Conservation (phyloP, 2,797 vertebrate species). For the Tinamus major region DNA sequence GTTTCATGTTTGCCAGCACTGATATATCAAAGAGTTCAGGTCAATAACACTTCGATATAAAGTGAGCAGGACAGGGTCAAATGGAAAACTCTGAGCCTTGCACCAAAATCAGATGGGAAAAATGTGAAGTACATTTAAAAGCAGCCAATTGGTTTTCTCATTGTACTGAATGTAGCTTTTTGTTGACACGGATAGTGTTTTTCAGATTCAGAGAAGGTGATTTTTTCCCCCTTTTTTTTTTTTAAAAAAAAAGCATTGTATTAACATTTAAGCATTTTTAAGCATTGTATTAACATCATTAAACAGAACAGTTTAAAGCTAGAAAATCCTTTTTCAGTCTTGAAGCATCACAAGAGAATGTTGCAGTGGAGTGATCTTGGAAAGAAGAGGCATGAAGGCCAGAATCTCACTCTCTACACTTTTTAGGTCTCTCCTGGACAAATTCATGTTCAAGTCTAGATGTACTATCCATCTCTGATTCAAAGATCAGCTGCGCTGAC, state of each 20-base stretch:
- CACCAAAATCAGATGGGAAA: background rate
- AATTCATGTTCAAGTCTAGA: background rate
- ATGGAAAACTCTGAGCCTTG: background rate
- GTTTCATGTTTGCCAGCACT: background rate
- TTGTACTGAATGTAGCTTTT: background rate
- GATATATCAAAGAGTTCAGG: conserved; percentile 23
- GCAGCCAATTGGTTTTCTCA: background rate
- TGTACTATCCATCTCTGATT: rapidly evolving
- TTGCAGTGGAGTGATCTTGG: background rate
- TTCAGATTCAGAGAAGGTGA: background rate
- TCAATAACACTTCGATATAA: background rate
- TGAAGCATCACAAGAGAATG: background rate
- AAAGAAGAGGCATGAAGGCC: background rate
- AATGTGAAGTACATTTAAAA: background rate
- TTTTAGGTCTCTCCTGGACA: background rate
- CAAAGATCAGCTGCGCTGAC: background rate
- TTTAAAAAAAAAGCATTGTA: background rate
- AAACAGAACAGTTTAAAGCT: background rate
- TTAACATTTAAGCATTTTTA: background rate
- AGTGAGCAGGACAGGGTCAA: conserved; percentile 12
- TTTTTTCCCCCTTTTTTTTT: background rate
- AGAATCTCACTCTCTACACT: background rate
- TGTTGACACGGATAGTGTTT: background rate
- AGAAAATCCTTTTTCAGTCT: background rate
- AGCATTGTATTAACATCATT: background rate